These are phyloP conservation scores for Prolemur simus DNA, from an alignment of 2,113 vertebrate genomes.

Conservation along the genomic window DNA sequence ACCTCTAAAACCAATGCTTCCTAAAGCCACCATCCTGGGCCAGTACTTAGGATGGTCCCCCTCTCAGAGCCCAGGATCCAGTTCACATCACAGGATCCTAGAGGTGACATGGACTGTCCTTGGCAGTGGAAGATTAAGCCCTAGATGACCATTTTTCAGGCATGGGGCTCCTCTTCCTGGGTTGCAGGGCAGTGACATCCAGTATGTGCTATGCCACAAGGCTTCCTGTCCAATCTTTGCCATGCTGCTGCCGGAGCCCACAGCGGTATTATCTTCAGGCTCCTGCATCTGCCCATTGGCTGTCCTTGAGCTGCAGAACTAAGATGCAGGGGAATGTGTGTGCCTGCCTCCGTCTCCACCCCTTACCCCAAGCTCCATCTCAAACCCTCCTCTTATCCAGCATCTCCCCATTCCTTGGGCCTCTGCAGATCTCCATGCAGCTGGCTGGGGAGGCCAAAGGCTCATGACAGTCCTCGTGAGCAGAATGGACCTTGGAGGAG, in stretches of 20 bases:
- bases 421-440: not conserved
- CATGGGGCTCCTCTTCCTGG: not conserved
- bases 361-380: not conserved
- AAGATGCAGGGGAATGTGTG: not conserved
- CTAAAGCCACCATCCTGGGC: not conserved
- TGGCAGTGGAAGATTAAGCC: not conserved
- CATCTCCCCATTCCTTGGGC: not conserved
- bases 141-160: not conserved
- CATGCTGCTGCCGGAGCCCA: not conserved
- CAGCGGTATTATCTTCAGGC: not conserved
- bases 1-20: not conserved
- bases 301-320: conserved; percentile 35
- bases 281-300: not conserved
- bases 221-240: not conserved
- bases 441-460: conserved; percentile 25
- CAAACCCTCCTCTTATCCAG: not conserved
- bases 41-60: not conserved
- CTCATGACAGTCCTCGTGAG: conserved; percentile 70
- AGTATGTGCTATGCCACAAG: not conserved
- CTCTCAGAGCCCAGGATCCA: not conserved
- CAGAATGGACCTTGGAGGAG: conserved; percentile 38
- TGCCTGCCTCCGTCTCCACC: not conserved
- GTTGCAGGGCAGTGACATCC: not conserved
- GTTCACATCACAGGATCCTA: not conserved
- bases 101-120: not conserved